A percentile compares a stretch with the other conserved stretches of the same genome.
Conservation (phyloP, 1,140 invertebrate species). For the Polyergus mexicanus region DNA sequence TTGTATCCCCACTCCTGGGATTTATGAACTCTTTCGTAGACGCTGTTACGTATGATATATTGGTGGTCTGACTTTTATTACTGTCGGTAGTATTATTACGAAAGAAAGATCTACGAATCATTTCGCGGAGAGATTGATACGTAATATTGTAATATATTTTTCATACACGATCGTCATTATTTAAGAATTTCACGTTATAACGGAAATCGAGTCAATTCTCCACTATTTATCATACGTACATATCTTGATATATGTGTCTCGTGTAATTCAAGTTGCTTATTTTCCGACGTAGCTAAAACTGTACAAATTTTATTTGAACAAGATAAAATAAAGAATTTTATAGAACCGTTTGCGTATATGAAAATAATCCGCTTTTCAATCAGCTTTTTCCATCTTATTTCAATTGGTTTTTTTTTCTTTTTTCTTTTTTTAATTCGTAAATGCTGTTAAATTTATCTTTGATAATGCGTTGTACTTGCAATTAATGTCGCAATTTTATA, state of each 20-base stretch:
- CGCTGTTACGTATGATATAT: conserved; percentile 16
- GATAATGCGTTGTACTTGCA: neutral
- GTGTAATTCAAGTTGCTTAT: neutral
- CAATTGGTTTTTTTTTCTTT: too few relatives aligned
- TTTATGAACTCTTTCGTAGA: conserved; percentile 35
- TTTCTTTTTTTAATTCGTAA: neutral
- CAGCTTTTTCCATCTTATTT: neutral
- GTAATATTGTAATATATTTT: neutral
- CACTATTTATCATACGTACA: neutral
- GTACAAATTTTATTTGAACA: neutral
- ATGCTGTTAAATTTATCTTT: neutral
- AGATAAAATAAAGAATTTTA: neutral
- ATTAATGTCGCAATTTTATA: neutral
- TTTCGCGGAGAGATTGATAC: neutral
- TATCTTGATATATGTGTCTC: neutral
- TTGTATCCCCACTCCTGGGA: neutral
- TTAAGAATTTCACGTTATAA: conserved; percentile 23
- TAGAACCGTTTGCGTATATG: neutral
- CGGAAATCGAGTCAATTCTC: neutral
- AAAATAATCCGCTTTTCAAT: neutral
- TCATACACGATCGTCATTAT: neutral
- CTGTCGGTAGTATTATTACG: neutral
- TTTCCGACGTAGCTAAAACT: neutral
- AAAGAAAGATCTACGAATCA: conserved; percentile 8
- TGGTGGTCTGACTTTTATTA: conserved; percentile 19